Percentiles rank a stretch among this genome's conserved stretches.
These are phyloP conservation scores for Venturia canescens DNA, from an alignment of 1,140 invertebrate genomes.

Conservation along the genomic window DNA sequence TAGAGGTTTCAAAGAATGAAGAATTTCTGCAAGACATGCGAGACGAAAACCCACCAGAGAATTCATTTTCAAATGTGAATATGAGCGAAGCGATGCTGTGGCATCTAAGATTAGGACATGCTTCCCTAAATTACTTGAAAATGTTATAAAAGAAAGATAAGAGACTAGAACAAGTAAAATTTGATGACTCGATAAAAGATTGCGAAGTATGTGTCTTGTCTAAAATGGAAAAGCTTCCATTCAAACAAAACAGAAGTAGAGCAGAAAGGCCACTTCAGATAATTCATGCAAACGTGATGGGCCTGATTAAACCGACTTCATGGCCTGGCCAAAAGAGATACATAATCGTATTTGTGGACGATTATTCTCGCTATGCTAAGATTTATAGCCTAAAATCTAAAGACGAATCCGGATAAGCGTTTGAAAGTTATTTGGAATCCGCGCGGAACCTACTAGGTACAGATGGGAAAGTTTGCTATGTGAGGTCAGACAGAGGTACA, in stretches of 20 bases:
- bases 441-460: constrained; percentile 47
- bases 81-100: constrained; percentile 54
- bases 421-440: constrained; percentile 44
- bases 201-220: constrained; percentile 52
- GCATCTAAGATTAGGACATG: constrained; percentile 58
- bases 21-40: constrained; percentile 47
- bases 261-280: constrained; percentile 48
- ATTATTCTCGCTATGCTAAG: constrained; percentile 47
- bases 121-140: constrained; percentile 56
- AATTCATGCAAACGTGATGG: constrained; percentile 53
- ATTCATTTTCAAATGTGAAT: constrained; percentile 21
- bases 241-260: constrained; percentile 47
- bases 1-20: constrained; percentile 45
- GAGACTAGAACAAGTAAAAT: constrained; percentile 51
- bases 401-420: constrained; percentile 43
- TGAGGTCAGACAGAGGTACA: constrained; percentile 51
- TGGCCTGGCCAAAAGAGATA: constrained; percentile 46
- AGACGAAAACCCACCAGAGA: constrained; percentile 27
- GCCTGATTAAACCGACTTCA: constrained; percentile 46
- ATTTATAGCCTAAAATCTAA: constrained; percentile 47
- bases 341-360: constrained; percentile 47
- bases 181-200: constrained; percentile 41
- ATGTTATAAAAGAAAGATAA: constrained; percentile 53
- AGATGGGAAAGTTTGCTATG: constrained; percentile 53
- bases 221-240: constrained; percentile 55